Evolutionary conservation across 1,140 invertebrate genomes (phyloP), one percentile per base, ranked within the genome.

Genomic region (Phymorhynchus buccinoides): DNA sequence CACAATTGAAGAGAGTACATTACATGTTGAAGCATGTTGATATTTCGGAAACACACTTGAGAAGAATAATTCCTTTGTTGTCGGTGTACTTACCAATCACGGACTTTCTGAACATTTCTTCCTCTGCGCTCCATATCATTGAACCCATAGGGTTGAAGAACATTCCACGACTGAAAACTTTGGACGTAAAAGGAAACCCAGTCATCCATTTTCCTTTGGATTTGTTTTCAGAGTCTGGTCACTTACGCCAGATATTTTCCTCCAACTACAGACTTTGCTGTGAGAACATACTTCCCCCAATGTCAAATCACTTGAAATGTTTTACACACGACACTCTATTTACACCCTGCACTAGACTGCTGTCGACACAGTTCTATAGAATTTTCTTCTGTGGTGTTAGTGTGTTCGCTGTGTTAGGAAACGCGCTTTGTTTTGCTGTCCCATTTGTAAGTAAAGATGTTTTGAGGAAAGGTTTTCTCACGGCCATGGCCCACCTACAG

Each of bases 381-480:
- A 35, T 81, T 12, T 86, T 86, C 75, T 48, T 91, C 16, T 91
- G 90, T 89, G 73, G 89, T 22, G 85, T 91, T 22, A 88, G 86
- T 41, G 9, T 87, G 14, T 32, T 80, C 32, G 86, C 89, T 16
- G 37, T 90, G 16, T 9, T 88, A 0, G 89, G 89, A n/a, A 90
- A 90, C 48, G 0, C 22, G 12, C 0, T 52, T 52, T 52, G 48
- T 52, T 0, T 52, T 18, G 48, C 12, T 14, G 22, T 52, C 22
- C 22, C 48, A 18, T 52, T 9, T 18, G 22, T 2, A 0, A 18
- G 12, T 52, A 52, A 52, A 52, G 48, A 52, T 18, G 12, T 52
- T 52, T 52, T 52, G 12, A 18, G 48, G 22, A 52, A 2, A 18
- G 22, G 22, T 52, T 52, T 52, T 52, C 12, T 52, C 12, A 52